These are phyloP conservation scores for Hemicordylus capensis DNA, from an alignment of 2,113 vertebrate species.

Conservation along the genomic window DNA sequence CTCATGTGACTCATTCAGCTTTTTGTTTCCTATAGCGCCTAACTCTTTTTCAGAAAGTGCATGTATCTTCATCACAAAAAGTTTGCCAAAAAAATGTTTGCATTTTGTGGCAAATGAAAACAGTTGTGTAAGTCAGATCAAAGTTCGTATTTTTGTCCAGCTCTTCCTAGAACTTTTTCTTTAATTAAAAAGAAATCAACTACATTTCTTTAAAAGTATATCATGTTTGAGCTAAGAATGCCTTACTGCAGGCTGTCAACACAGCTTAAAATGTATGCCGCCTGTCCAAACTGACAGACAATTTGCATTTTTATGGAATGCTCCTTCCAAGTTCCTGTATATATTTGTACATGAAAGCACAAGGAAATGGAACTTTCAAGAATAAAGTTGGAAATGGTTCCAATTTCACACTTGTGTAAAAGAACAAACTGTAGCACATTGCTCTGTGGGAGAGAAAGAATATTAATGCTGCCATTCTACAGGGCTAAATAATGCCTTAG, in stretches of 20 bases:
- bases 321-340: conserved; percentile 77
- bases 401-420: conserved; percentile 62
- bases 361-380: conserved; percentile 71
- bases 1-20: not conserved
- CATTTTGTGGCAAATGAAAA: not conserved
- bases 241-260: conserved; percentile 74
- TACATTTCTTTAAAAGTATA: conserved; percentile 66
- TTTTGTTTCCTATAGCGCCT: not conserved
- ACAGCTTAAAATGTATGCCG: conserved; percentile 74
- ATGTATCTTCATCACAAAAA: not conserved
- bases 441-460: conserved; percentile 51
- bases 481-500: conserved; percentile 45
- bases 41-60: not conserved
- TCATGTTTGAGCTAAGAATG: conserved; percentile 75
- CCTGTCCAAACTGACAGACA: conserved; percentile 77
- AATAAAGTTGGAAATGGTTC: conserved; percentile 71
- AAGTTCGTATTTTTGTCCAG: conserved; percentile 69
- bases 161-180: conserved; percentile 71
- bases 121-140: conserved; percentile 15
- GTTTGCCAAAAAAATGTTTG: not conserved
- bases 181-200: conserved; percentile 70
- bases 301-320: conserved; percentile 81
- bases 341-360: conserved; percentile 74
- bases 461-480: conserved; percentile 47
- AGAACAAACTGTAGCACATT: conserved; percentile 57